Conservation (phyloP, 2,888 invertebrate species). For the Ochropleura plecta region DNA sequence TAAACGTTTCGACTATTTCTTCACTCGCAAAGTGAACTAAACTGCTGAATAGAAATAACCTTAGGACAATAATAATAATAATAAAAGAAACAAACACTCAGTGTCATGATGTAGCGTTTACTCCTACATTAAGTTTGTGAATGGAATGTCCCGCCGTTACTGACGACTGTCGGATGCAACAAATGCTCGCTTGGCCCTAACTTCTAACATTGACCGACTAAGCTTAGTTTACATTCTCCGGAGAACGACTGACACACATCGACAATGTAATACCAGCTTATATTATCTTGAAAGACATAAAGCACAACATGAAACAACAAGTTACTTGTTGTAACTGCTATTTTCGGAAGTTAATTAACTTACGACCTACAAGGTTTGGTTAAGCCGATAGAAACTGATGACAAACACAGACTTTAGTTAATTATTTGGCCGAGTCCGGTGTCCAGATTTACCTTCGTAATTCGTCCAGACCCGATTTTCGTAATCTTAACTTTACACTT, state of each 20-base stretch:
- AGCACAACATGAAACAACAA: neutral
- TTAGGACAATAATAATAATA: slow-evolving; percentile 71
- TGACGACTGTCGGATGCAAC: slow-evolving; percentile 58
- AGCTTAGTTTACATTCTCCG: slow-evolving; percentile 66
- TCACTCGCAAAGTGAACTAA: slow-evolving; percentile 62
- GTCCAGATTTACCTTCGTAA: neutral
- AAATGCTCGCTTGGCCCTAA: slow-evolving; percentile 83
- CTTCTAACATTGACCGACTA: slow-evolving; percentile 80
- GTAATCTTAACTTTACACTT: neutral
- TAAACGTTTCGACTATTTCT: slow-evolving; percentile 32
- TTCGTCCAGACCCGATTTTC: neutral
- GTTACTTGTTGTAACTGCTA: slow-evolving; percentile 20
- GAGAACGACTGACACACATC: slow-evolving; percentile 52
- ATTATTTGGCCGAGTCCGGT: neutral
- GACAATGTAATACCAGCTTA: slow-evolving; percentile 2
- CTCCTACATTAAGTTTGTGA: slow-evolving; percentile 77
- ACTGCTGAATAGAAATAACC: slow-evolving; percentile 61
- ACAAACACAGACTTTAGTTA: neutral
- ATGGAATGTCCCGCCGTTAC: slow-evolving; percentile 83
- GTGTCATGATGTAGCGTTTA: slow-evolving; percentile 80
- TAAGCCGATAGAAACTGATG: neutral
- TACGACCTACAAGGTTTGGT: neutral
- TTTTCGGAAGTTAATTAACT: neutral
- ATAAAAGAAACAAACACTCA: slow-evolving; percentile 78
- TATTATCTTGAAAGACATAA: neutral